Conservation (phyloP, 1,140 invertebrate genomes). For the Microplitis mediator region DNA sequence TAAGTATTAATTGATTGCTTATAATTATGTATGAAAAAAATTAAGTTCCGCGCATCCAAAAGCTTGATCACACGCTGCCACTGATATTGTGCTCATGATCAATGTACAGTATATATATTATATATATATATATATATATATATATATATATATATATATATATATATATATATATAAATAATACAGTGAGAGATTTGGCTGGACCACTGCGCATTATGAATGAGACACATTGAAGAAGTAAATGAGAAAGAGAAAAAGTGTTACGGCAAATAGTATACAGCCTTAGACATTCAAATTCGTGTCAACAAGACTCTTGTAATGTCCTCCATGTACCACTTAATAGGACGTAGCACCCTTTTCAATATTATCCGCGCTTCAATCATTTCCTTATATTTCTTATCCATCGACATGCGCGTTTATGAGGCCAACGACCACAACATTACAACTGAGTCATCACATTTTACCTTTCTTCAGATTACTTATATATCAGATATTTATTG, state of each 20-base stretch:
- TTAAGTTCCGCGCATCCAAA: not conserved
- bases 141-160: no score
- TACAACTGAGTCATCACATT: constrained; percentile 20
- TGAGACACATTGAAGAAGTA: constrained; percentile 22
- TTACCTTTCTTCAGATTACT: not conserved
- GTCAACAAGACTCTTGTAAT: constrained; percentile 43
- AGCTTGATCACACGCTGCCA: constrained; percentile 22
- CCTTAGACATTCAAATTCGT: constrained; percentile 45
- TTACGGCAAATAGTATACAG: constrained; percentile 33
- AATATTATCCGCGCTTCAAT: not conserved
- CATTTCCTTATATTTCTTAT: constrained; percentile 1
- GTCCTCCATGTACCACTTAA: constrained; percentile 28
- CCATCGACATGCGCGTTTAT: not conserved
- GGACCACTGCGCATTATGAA: not conserved
- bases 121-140: no score
- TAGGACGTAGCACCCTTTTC: constrained; percentile 26
- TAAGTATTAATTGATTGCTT: constrained; percentile 30
- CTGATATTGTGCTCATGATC: constrained; percentile 37
- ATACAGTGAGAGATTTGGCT: not conserved
- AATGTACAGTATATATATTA: constrained; percentile 29
- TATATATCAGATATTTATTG: not conserved
- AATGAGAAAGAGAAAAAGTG: constrained; percentile 19
- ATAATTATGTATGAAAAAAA: constrained; percentile 3
- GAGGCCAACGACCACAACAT: constrained; percentile 4
- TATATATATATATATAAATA: no score